These are phyloP conservation scores for Drosophila pegasa DNA, from an alignment of 2,888 invertebrate genomes.

Conservation along the genomic window DNA sequence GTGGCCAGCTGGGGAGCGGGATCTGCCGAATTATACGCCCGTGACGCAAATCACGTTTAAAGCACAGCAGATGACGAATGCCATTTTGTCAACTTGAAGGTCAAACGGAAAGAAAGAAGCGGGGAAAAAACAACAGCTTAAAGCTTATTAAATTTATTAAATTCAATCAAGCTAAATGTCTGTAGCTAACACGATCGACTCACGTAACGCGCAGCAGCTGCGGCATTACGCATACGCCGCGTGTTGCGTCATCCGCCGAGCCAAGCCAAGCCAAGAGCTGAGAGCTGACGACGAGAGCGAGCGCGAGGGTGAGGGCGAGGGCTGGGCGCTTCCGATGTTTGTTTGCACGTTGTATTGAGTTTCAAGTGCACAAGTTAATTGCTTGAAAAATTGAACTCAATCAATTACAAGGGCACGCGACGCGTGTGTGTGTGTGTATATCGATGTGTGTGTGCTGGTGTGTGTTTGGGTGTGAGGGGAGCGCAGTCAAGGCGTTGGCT, in stretches of 20 bases:
- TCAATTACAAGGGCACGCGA: slow-evolving; percentile 56
- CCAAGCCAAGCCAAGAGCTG: slow-evolving; percentile 7
- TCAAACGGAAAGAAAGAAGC: background rate
- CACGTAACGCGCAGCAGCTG: slow-evolving; percentile 19
- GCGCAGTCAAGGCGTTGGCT: slow-evolving; percentile 2
- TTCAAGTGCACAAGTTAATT: slow-evolving; percentile 74
- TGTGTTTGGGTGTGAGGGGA: background rate
- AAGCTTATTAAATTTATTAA: slow-evolving; percentile 10
- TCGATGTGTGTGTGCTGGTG: background rate
- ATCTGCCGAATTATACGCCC: slow-evolving; percentile 20
- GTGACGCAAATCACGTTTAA: slow-evolving; percentile 46
- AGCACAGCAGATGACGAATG: slow-evolving; percentile 31
- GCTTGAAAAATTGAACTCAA: slow-evolving; percentile 78
- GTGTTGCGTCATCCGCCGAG: slow-evolving; percentile 21
- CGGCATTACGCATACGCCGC: slow-evolving; percentile 45
- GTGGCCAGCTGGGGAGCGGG: background rate
- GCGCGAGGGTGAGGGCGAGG: background rate
- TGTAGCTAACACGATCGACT: slow-evolving; percentile 22
- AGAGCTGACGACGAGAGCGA: background rate
- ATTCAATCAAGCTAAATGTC: slow-evolving; percentile 8
- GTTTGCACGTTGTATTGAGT: slow-evolving; percentile 67
- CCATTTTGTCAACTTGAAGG: slow-evolving; percentile 6
- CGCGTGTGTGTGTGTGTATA: background rate
- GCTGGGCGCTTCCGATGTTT: slow-evolving; percentile 31
- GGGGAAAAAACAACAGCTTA: slow-evolving; percentile 3